Evolutionary conservation across 2,113 vertebrate genomes (phyloP).

Genomic region (Eulemur macaco): DNA sequence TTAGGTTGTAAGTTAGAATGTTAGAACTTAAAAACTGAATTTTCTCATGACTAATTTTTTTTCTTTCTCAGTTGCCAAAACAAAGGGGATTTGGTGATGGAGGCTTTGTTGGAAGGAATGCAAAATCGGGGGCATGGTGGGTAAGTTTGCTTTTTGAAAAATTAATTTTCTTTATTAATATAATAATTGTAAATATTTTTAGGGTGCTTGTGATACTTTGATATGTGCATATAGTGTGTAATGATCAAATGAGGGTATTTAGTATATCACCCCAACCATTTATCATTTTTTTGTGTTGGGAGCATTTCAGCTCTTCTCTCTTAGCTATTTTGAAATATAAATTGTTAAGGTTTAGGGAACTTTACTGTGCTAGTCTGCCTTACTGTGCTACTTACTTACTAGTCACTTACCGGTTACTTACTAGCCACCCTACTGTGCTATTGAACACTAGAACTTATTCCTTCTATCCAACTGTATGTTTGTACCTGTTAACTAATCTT

Average conservation of each 20-base stretch:
- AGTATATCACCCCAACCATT: neutral
- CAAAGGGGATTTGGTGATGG: conserved; percentile 79
- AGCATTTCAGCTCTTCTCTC: neutral
- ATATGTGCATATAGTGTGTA: neutral
- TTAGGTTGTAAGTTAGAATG: conserved; percentile 54
- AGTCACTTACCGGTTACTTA: neutral
- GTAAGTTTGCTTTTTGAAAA: conserved; percentile 72
- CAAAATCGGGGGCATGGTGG: conserved; percentile 77
- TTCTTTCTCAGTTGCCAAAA: conserved; percentile 53
- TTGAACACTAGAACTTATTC: neutral
- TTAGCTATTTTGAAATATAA: neutral
- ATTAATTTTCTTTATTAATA: neutral
- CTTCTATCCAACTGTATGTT: neutral
- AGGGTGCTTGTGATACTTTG: neutral
- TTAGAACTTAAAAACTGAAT: conserved; percentile 41
- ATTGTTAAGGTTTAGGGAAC: neutral
- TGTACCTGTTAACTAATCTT: neutral
- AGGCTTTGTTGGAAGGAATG: conserved; percentile 86
- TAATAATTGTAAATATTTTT: neutral
- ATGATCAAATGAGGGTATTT: neutral
- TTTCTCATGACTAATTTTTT: neutral
- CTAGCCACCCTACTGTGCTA: neutral
- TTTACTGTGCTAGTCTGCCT: neutral
- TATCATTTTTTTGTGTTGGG: neutral
- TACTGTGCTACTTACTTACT: neutral